Conservation (phyloP, 1,140 invertebrate species). For the Drosophila pallidifrons region DNA sequence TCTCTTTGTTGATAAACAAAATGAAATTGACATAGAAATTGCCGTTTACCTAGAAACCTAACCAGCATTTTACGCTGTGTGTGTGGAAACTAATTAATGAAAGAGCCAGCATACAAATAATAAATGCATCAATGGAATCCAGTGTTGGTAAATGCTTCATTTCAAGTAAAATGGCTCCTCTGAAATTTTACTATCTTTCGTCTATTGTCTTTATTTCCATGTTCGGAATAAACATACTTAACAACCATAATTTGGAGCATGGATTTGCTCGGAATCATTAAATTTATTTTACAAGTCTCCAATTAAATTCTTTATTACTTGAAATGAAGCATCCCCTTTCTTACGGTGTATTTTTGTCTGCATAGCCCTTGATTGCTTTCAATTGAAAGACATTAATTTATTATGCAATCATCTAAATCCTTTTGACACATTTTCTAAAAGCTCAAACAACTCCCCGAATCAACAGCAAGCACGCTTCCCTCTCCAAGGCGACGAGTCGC, state of each 20-base stretch:
- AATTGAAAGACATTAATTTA: constrained; percentile 11
- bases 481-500: background rate
- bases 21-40: constrained; percentile 20
- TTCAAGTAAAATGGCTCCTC: too few relatives aligned
- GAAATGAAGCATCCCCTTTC: background rate
- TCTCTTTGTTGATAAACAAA: constrained; percentile 13
- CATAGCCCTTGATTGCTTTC: constrained; percentile 1
- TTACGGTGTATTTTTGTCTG: background rate
- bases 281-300: too few relatives aligned
- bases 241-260: too few relatives aligned
- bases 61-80: background rate
- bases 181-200: too few relatives aligned
- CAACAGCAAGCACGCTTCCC: background rate
- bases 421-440: constrained; percentile 2
- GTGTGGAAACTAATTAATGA: constrained; percentile 4
- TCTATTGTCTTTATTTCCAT: too few relatives aligned
- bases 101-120: background rate
- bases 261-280: too few relatives aligned
- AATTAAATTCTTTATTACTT: background rate
- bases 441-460: background rate
- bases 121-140: background rate
- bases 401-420: constrained; percentile 10
- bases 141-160: background rate
- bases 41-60: constrained; percentile 26
- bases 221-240: background rate